A percentile compares a stretch with the other conserved stretches of the same genome.
Conservation (phyloP, 2,113 vertebrate genomes). For the Planiliza haematocheilus region DNA sequence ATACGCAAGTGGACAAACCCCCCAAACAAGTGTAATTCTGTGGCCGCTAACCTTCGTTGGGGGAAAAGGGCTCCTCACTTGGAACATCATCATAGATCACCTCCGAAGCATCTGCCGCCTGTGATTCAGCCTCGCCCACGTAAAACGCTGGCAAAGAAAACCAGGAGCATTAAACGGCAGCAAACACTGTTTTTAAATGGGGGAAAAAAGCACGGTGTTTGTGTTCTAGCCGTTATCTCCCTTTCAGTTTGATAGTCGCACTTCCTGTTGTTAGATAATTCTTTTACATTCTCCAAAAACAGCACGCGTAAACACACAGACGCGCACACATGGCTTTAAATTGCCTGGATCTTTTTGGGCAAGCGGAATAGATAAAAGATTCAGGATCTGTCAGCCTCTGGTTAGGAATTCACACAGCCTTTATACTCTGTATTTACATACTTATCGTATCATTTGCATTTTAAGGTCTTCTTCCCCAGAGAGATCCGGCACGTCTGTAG, state of each 20-base stretch:
- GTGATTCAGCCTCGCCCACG: slow-evolving; percentile 18
- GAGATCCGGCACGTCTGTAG: slow-evolving; percentile 12
- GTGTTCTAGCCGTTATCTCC: slow-evolving; percentile 8
- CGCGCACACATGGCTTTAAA: not conserved
- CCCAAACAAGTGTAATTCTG: not conserved
- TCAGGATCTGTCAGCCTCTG: slow-evolving; percentile 8
- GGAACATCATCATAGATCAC: slow-evolving; percentile 98
- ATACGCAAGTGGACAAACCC: not conserved
- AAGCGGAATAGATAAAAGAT: slow-evolving; percentile 26
- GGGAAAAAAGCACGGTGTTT: not conserved
- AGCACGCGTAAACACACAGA: not conserved
- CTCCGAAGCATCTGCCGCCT: slow-evolving; percentile 77
- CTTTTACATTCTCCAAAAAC: slow-evolving; percentile 26
- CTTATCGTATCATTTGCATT: slow-evolving; percentile 33
- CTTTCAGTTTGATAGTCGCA: slow-evolving; percentile 31
- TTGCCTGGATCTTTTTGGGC: slow-evolving; percentile 27
- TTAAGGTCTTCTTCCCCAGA: slow-evolving; percentile 10
- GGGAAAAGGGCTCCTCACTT: slow-evolving; percentile 80
- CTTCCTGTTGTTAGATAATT: slow-evolving; percentile 30
- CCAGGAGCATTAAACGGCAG: slow-evolving; percentile 15
- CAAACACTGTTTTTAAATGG: slow-evolving; percentile 3
- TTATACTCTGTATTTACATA: slow-evolving; percentile 43
- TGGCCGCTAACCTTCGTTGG: slow-evolving; percentile 83
- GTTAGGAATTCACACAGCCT: slow-evolving; percentile 18
- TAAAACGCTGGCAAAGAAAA: slow-evolving; percentile 37